Evolutionary conservation across 2,797 vertebrate genomes (phyloP).

Genomic region (Huso huso): DNA sequence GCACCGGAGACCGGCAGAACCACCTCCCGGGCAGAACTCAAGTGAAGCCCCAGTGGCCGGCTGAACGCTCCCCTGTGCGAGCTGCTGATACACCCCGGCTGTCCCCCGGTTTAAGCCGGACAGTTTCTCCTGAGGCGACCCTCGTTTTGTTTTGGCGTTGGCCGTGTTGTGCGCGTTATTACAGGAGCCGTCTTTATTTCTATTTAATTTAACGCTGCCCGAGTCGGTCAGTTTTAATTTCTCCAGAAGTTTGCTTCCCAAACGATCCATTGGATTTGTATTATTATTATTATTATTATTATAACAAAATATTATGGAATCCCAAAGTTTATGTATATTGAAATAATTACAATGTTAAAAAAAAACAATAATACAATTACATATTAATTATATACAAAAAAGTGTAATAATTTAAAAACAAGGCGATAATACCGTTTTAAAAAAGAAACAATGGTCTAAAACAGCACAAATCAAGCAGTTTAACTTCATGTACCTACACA

Average conservation of each 20-base stretch:
- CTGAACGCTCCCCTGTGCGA: conserved; percentile 11
- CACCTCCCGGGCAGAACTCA: conserved; percentile 42
- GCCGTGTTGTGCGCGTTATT: conserved; percentile 62
- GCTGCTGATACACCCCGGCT: conserved; percentile 6
- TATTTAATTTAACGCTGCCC: conserved; percentile 69
- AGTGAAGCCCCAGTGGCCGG: conserved; percentile 43
- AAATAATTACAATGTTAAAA: neutral
- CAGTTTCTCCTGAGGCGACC: conserved; percentile 45
- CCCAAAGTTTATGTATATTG: neutral
- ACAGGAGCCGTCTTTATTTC: conserved; percentile 53
- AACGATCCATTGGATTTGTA: conserved; percentile 55
- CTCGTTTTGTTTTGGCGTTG: conserved; percentile 56
- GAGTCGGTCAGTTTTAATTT: conserved; percentile 76
- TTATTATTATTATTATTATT: neutral
- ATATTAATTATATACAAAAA: no score
- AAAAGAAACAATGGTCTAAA: no score
- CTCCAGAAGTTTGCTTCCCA: conserved; percentile 71
- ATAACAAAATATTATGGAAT: neutral
- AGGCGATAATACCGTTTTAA: neutral
- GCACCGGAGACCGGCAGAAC: conserved; percentile 30
- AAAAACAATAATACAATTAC: neutral
- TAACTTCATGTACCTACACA: no score
- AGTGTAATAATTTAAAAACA: neutral
- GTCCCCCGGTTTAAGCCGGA: conserved; percentile 42
- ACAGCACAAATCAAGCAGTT: no score